Evolutionary conservation across 2,113 vertebrate species (phyloP).

Genomic region (Heliornis fulica): DNA sequence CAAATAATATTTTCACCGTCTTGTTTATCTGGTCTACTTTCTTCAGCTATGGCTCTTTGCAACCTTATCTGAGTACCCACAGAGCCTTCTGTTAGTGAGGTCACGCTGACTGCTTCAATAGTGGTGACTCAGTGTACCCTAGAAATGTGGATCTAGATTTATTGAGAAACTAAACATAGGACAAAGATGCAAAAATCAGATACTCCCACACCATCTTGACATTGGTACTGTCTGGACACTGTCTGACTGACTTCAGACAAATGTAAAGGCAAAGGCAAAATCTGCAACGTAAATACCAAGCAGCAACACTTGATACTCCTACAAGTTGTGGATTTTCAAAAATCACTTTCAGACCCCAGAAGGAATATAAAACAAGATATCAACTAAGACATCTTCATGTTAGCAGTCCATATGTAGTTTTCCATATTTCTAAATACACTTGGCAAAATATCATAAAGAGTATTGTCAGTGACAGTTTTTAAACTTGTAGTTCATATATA

Average conservation of each 20-base stretch:
- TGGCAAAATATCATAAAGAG: background rate
- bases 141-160: background rate
- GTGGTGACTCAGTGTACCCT: no score
- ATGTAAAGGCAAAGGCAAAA: background rate
- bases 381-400: background rate
- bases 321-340: background rate
- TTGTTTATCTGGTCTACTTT: background rate
- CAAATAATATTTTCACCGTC: background rate
- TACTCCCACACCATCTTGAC: background rate
- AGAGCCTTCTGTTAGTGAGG: background rate
- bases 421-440: background rate
- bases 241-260: background rate
- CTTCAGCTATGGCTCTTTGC: background rate
- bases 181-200: background rate
- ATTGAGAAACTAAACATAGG: background rate
- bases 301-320: background rate
- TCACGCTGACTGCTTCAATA: background rate
- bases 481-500: background rate
- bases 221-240: background rate
- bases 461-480: background rate
- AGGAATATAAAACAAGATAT: background rate
- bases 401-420: background rate
- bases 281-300: background rate
- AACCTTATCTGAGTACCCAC: background rate
- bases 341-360: background rate